Evolutionary conservation across 2,113 vertebrate species (phyloP).

Genomic region (Albula glossodonta): DNA sequence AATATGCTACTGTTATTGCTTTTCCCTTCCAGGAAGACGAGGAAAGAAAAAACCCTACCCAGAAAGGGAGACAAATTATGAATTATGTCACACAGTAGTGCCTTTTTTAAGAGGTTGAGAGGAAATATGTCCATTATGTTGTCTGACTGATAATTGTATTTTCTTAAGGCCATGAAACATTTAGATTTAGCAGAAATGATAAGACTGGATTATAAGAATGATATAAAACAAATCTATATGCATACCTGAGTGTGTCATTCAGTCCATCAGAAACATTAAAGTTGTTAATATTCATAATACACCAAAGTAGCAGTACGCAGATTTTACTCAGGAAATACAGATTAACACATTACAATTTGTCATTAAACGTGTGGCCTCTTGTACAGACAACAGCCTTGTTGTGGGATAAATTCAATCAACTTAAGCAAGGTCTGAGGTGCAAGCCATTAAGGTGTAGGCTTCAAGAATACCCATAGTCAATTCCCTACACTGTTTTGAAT

Average conservation of each 20-base stretch:
- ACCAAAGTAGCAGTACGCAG: background rate
- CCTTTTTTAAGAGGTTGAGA: background rate
- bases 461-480: background rate
- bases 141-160: background rate
- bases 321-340: background rate
- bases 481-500: background rate
- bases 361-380: background rate
- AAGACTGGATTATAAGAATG: background rate
- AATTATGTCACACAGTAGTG: background rate
- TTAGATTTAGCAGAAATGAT: background rate
- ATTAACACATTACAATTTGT: background rate
- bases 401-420: background rate
- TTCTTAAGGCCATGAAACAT: background rate
- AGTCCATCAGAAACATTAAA: too few relatives aligned
- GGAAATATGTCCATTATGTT: background rate
- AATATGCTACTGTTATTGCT: slow-evolving; percentile 59
- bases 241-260: too few relatives aligned
- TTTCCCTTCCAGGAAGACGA: slow-evolving; percentile 51
- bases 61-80: background rate
- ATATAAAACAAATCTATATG: background rate
- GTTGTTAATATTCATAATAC: too few relatives aligned
- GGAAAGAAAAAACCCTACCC: slow-evolving; percentile 26
- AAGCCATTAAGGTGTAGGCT: background rate
- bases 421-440: background rate
- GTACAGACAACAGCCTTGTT: background rate